Base-by-base conservation (phyloP, 2,797 vertebrate species). In the Telmatherina bonti region DNA sequence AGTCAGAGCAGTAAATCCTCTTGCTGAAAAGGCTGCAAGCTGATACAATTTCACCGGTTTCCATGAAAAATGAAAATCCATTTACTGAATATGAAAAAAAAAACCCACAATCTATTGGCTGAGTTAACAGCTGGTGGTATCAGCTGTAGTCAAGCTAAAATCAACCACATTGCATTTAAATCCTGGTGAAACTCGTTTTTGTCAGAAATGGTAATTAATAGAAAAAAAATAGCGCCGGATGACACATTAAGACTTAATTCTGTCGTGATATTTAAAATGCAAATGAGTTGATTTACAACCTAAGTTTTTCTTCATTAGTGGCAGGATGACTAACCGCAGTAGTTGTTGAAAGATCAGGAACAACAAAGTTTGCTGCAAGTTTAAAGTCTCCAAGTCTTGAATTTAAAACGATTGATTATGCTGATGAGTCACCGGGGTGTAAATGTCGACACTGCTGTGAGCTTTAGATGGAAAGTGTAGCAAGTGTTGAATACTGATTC, bases 331-430 rank as follows among this genome's bases (percentile, higher is more conserved):
- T 12, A 55, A 83, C 38, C 27, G 57, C 16, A 5, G 12, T 29
- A 55, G 52, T 68, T 59, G 13, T 66, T 38, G 31, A 72, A 55
- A 70, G 45, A 74, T 72, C 56, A 64, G 41, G n/a, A 64, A 27
- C 22, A 22, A n/a, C 54, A 55, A 29, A 72, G 70, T 71, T 85
- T 20, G 49, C 55, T 67, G 7, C 72, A 83, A 76, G 79, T 84
- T 84, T 43, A 58, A 43, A 65, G 69, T 67, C 41, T 49, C 26
- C 62, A 36, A 79, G 64, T 80, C 35, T 54, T 67, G n/a, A 78
- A 81, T 82, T 67, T 76, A 78, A 83, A 83, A 58, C 47, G 26
- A 87, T 81, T 87, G 87, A 90, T 90, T 89, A 79, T 83, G 86
- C 52, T 75, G 71, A 88, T 74, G 4, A 68, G 59, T 57, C 24